Percentiles rank a stretch among this genome's conserved stretches.
phyloP scores from a whole-genome alignment of 2,797 vertebrate genomes.

The Ciconia nigra region DNA sequence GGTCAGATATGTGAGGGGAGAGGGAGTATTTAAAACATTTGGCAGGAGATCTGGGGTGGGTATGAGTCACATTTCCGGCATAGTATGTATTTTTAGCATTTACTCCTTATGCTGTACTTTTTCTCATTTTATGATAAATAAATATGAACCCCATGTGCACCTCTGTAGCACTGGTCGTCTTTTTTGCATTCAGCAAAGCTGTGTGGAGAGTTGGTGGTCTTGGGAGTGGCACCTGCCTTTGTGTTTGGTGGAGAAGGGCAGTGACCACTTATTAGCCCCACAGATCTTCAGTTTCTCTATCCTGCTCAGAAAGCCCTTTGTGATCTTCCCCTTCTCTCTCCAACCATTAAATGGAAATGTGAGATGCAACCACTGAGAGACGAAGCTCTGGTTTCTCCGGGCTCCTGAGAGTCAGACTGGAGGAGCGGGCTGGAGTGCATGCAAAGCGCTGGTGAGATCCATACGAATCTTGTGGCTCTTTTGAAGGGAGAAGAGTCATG shows the following conservation, averaged over 20 bases:
- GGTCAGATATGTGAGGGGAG: background rate
- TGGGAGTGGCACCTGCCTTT: background rate
- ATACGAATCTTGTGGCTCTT: background rate
- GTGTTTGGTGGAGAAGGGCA: background rate
- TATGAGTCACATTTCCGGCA: background rate
- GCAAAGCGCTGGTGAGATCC: background rate
- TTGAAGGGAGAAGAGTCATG: background rate
- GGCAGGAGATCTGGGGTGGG: background rate
- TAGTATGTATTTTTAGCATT: background rate
- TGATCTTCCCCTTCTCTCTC: background rate
- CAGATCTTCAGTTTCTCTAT: background rate
- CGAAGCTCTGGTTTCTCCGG: background rate
- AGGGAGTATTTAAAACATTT: background rate
- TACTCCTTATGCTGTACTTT: background rate
- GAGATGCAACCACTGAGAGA: background rate
- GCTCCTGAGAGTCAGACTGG: background rate
- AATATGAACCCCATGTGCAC: fast-evolving
- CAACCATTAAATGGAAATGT: fast-evolving
- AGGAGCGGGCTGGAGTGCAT: background rate
- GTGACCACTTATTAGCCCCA: background rate
- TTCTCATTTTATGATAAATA: background rate
- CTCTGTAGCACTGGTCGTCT: fast-evolving
- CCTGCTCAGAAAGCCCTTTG: background rate
- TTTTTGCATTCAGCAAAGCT: background rate
- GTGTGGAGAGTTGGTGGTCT: background rate